A percentile compares a stretch with the other conserved stretches of the same genome.
Conservation (phyloP, 2,113 vertebrate species). For the Promerops cafer region DNA sequence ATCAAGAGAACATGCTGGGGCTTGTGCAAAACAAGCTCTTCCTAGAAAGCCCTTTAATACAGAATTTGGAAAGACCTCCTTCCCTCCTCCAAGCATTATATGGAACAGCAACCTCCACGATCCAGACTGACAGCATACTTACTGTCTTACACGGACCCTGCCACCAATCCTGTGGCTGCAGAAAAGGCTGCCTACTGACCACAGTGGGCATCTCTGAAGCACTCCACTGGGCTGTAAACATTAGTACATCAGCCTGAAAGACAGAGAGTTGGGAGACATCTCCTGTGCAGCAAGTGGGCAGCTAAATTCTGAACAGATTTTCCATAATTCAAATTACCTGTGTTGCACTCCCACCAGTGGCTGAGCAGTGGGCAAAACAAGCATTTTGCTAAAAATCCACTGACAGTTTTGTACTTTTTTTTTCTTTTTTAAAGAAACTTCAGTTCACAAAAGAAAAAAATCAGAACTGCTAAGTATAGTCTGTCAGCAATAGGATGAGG, state of each 20-base stretch:
- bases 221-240: not conserved
- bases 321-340: not conserved
- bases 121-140: not conserved
- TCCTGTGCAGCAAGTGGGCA: not conserved
- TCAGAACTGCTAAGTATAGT: not conserved
- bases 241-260: not conserved
- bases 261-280: not conserved
- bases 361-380: not conserved
- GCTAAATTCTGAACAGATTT: not conserved
- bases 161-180: not conserved
- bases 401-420: not conserved
- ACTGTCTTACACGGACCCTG: not conserved
- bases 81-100: rapidly evolving
- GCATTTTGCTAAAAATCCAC: not conserved
- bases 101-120: not conserved
- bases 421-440: not conserved
- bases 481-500: not conserved
- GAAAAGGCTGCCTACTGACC: not conserved
- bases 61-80: not conserved
- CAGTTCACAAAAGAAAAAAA: not conserved
- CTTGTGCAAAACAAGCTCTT: not conserved
- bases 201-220: not conserved
- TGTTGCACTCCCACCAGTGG: not conserved
- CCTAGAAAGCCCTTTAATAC: not conserved
- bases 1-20: not conserved